Base-by-base conservation (phyloP, 1,140 invertebrate species). In the Drosophila sp. region DNA sequence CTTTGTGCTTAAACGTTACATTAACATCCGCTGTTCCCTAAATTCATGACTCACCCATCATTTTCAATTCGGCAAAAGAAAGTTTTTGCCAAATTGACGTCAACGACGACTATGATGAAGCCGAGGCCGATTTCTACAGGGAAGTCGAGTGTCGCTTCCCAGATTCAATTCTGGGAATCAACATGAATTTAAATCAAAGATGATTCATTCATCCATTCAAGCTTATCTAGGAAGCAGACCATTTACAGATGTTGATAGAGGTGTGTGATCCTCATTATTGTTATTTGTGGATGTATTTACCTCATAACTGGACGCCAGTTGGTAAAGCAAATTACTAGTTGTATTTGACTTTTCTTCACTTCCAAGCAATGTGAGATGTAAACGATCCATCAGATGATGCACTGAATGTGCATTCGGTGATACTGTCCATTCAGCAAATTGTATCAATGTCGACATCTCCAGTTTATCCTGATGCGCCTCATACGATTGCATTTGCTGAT, bases 391-490 rank as follows among this genome's bases (percentile, higher is more conserved):
- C n/a, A 96, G 76, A 65, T 94, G 93, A 17, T 94, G 93, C 30
- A 96, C 90, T 1, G 95, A 95, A 33, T 94, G 92, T 0, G 93
- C 87, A 69, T 94, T 93, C 47, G 95, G 94, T 0, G 95, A 95
- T 0, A 96, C 94, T 4, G 94, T 94, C 83, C 93, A 94, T 44
- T 92, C 92, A 0, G 96, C 95, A 74, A 96, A 96, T 74, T 95
- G 94, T 76, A 95, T 91, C 30, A 96, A 77, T 0, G 96, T 97
- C 47, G 92, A 93, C 38, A 91, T 90, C 82, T 96, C 95, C 38
- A 94, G 92, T 33, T 93, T 91, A 40, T 92, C 92, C 58, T 93
- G 92, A 10, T 93, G 44, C 0, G 80, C 62, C 38, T 93, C 91
- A 79, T 95, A 96, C 27, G 92, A 91, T 4, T 93, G 60, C 93